Evolutionary conservation across 1,140 invertebrate species (phyloP), one percentile per base, ranked within the genome.

Genomic region (Agrypnia vestita): DNA sequence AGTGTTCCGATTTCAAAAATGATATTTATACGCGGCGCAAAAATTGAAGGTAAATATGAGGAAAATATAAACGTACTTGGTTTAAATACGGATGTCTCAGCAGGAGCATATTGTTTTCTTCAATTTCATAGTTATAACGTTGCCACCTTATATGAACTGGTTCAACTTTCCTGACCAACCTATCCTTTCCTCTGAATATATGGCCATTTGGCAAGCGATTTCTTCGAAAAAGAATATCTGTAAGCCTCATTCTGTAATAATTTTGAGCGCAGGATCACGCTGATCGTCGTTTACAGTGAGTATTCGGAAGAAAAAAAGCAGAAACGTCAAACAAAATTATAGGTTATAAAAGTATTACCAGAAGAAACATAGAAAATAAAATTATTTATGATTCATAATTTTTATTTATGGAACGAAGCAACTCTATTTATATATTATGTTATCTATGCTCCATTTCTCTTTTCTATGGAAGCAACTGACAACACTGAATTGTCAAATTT

Each of bases 1-100:
- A n/a, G n/a, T n/a, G n/a, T n/a, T n/a, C n/a, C n/a, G n/a, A n/a
- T n/a, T n/a, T n/a, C n/a, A n/a, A n/a, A n/a, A n/a, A n/a, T n/a
- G n/a, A n/a, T n/a, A n/a, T n/a, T n/a, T n/a, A n/a, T n/a, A n/a
- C n/a, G n/a, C n/a, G n/a, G n/a, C n/a, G n/a, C n/a, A n/a, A n/a
- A n/a, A n/a, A n/a, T n/a, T n/a, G n/a, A n/a, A n/a, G n/a, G n/a
- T n/a, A n/a, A n/a, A n/a, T n/a, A n/a, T 35, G 25, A 35, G 25
- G 1, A 35, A 35, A 35, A 17, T 13, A 53, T 53, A 11, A 59
- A 19, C 17, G n/a, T 78, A 78, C 80, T 72, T 64, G 49, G 0
- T 64, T 64, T 9, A 82, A 77, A 49, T 79, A 82, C 3, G 81
- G 81, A 25, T 79, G 35, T 77, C 75, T 79, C n/a, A 82, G 35